Evolutionary conservation across 2,113 vertebrate genomes (phyloP).

Genomic region (Turnix velox): DNA sequence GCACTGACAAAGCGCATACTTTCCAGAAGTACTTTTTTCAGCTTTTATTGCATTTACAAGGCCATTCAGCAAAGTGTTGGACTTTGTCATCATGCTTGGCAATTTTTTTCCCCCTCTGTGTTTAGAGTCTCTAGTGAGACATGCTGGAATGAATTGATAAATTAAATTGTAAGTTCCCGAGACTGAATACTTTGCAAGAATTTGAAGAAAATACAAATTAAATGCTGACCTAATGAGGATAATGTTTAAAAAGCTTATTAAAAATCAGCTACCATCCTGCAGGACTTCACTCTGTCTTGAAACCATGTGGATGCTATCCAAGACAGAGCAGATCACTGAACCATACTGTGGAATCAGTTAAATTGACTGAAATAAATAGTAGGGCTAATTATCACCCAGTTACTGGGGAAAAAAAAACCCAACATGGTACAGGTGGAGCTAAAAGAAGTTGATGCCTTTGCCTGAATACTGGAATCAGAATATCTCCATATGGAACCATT

Average conservation of each 20-base stretch:
- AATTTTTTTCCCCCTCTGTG: neutral
- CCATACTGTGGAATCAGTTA: neutral
- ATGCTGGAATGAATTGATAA: neutral
- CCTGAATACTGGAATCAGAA: neutral
- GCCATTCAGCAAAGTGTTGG: constrained; percentile 27
- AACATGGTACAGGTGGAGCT: neutral
- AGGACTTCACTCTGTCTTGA: neutral
- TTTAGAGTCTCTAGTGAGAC: neutral
- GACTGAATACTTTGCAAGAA: neutral
- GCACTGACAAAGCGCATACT: neutral
- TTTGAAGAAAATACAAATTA: neutral
- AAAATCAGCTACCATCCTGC: neutral
- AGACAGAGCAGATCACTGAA: neutral
- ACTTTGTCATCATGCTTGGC: neutral
- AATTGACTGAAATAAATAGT: constrained; percentile 24
- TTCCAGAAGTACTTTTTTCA: constrained; percentile 6
- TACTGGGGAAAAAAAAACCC: neutral
- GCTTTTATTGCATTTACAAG: neutral
- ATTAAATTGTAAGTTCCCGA: neutral
- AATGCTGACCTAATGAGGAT: neutral
- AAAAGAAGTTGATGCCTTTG: neutral
- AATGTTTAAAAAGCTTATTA: neutral
- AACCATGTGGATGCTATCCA: neutral
- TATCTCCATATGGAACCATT: neutral
- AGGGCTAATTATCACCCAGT: neutral